Base-by-base conservation (phyloP, 2,113 vertebrate species). In the Solea senegalensis region DNA sequence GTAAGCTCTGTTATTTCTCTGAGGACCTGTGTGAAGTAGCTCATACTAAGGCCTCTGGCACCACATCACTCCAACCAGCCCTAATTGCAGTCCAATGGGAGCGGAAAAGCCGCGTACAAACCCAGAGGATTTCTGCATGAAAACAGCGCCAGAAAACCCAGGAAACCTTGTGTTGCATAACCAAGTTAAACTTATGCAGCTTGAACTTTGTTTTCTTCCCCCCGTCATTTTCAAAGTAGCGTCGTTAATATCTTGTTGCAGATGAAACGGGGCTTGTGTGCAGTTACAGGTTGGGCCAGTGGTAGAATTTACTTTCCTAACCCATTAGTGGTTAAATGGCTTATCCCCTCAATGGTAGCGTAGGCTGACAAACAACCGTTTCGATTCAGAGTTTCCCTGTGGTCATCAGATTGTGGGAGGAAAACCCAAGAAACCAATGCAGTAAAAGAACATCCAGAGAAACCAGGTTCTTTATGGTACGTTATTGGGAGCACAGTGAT, bases 81-180 rank as follows among this genome's bases (percentile, higher is more conserved):
- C 86, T 93, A 93, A 92, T 91, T 92, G 82, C 84, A 77, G 78
- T 91, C 90, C 89, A 16, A 83, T 54, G 90, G 90, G 92, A 93
- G 66, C 8, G 73, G 58, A 86, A 85, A 86, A 86, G 78, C 74
- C 88, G 87, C 79, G 78, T 78, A 62, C 45, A 43, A 73, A 80
- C 89, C 89, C 88, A 83, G 60, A 83, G 83, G 89, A 89, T 56
- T 84, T 89, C 77, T 84, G 62, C 76, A 69, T 72, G 76, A 88
- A 88, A 91, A 86, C 76, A 87, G 75, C 60, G 80, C 68, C 56
- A 81, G 68, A 71, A 86, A 80, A 72, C 50, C 21, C 21, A 21
- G 77, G 41, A 66, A 75, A 78, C 65, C 70, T 58, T 26, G 59
- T 61, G 74, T 89, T 89, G 69, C 51, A 1, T 85, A 89, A 90